Base-by-base conservation (phyloP, 2,888 invertebrate genomes). In the Hirtodrosophila alboralis region DNA sequence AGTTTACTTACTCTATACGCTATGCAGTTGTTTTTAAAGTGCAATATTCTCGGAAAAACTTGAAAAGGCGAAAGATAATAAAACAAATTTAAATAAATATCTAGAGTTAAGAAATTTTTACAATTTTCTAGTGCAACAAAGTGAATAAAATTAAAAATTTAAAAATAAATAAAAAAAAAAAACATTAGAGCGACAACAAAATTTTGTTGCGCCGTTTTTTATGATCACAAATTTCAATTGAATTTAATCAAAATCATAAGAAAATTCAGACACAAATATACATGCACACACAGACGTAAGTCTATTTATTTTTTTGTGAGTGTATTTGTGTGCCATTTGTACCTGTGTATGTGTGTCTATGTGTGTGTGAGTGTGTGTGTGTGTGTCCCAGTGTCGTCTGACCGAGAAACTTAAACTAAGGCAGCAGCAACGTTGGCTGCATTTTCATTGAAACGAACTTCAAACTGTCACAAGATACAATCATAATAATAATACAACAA, bases 171-270 rank as follows among this genome's bases (percentile, higher is more conserved):
- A 12, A n/a, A 13, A 28, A 27, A 12, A 45, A 47, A 41, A 26
- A 31, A 31, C 52, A 5, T 8, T 26, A 41, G 28, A 67, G 31
- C 18, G 47, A 44, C 30, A 51, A 49, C 27, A 41, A 43, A 53
- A 13, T 26, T 41, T 78, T 86, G 38, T 53, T 58, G 67, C 53
- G 71, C 72, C 80, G 68, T 61, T 70, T n/a, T n/a, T n/a, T 72
- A 63, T 69, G 75, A 88, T 86, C 89, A 89, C 88, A 89, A 88
- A 86, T 86, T 87, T 89, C 89, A 90, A 90, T 90, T 90, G 88
- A 86, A 88, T 90, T 90, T 89, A 89, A 90, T 90, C 76, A 88
- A 85, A 84, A 68, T 52, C 73, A 75, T 65, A 83, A 88, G 88
- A 87, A 87, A 86, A 86, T 80, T 66, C 60, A 61, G 53, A 37